These are phyloP conservation scores for Eurosta solidaginis DNA, from an alignment of 1,140 invertebrate genomes.

Conservation along the genomic window DNA sequence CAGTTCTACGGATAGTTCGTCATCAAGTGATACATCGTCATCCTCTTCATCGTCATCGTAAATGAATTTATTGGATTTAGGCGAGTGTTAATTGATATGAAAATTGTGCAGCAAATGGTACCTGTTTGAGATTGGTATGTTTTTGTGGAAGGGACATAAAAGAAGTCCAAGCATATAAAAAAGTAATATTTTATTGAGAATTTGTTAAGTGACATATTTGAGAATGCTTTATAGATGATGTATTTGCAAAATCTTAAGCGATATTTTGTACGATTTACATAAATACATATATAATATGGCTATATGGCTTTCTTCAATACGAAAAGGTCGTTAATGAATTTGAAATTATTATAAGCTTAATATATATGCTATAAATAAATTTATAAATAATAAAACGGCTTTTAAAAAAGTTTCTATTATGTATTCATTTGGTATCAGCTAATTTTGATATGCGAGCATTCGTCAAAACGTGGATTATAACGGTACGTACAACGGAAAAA, in stretches of 20 bases:
- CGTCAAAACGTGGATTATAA: no score
- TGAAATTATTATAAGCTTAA: constrained; percentile 2
- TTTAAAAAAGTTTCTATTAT: neutral
- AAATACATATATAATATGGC: neutral
- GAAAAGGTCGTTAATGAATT: neutral
- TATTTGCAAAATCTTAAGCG: neutral
- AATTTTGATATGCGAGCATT: no score
- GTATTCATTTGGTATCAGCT: no score
- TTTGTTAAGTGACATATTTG: neutral
- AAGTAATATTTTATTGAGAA: no score
- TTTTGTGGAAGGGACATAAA: no score
- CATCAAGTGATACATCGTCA: constrained; percentile 37
- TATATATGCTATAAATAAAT: neutral
- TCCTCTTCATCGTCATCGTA: constrained; percentile 43
- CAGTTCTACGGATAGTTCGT: constrained; percentile 42
- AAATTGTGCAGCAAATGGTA: no score
- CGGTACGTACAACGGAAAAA: no score
- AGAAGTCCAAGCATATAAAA: no score
- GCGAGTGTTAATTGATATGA: no score
- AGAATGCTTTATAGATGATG: neutral
- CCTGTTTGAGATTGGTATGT: no score
- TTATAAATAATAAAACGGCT: neutral
- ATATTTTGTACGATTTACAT: constrained; percentile 19
- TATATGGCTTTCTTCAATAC: neutral
- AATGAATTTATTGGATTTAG: neutral